Conservation (phyloP, 1,140 invertebrate genomes). For the Scaptomyza montana region DNA sequence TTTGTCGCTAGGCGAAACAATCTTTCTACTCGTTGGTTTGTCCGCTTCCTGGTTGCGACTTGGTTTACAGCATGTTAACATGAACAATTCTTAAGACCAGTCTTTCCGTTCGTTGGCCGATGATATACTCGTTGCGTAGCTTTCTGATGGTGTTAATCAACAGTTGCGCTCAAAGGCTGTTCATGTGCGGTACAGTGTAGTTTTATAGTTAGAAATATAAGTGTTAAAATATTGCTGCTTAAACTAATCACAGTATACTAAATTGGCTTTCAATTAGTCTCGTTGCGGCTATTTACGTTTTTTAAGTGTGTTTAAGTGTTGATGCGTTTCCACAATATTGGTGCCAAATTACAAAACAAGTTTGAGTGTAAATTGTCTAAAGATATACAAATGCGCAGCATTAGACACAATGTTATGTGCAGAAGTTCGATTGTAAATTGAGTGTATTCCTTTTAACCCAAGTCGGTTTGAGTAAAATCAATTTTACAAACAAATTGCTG, state of each 20-base stretch:
- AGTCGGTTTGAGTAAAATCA: slow-evolving; percentile 27
- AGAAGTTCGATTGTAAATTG: slow-evolving; percentile 41
- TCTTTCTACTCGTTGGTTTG: too few species aligned
- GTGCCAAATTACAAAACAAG: slow-evolving; percentile 34
- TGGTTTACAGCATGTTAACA: too few species aligned
- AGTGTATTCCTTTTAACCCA: slow-evolving; percentile 19
- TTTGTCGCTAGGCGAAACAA: too few species aligned
- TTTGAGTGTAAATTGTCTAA: slow-evolving; percentile 2
- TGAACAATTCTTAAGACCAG: too few species aligned
- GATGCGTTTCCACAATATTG: neutral
- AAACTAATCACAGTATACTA: neutral
- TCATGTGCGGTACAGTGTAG: slow-evolving; percentile 1
- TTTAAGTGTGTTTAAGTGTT: neutral
- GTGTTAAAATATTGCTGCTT: slow-evolving; percentile 16
- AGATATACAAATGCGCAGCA: slow-evolving; percentile 9
- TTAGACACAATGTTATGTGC: slow-evolving; percentile 7
- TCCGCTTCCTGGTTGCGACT: too few species aligned
- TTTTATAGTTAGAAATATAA: neutral
- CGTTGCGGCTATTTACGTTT: slow-evolving; percentile 9
- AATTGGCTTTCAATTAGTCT: slow-evolving; percentile 8
- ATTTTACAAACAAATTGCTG: slow-evolving; percentile 15
- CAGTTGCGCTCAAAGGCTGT: slow-evolving; percentile 17
- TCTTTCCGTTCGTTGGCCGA: too few species aligned
- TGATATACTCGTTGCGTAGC: too few species aligned
- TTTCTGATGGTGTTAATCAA: neutral